A percentile compares a stretch with the other conserved stretches of the same genome.
These are phyloP conservation scores for Camponotus pennsylvanicus DNA, from an alignment of 1,140 invertebrate species.

Conservation along the genomic window DNA sequence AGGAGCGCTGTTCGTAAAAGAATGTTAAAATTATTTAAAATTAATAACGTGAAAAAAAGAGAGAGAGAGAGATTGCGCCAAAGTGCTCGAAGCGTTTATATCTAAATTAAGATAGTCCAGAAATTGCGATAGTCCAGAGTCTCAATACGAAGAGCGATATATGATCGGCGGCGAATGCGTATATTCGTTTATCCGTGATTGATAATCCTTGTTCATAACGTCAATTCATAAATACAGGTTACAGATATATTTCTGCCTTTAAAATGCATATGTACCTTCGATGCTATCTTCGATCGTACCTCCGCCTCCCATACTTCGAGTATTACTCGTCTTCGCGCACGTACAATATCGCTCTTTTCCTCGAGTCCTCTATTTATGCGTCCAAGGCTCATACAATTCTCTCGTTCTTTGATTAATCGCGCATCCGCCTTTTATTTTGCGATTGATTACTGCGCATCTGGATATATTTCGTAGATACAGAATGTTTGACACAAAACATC, in stretches of 20 bases:
- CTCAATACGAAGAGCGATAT: not conserved
- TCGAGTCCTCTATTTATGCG: constrained; percentile 39
- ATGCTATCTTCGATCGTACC: constrained; percentile 57
- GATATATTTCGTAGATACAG: not conserved
- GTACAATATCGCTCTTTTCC: constrained; percentile 41
- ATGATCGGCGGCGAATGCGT: not conserved
- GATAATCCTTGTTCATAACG: constrained; percentile 62
- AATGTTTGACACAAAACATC: constrained; percentile 27
- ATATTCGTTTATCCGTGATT: constrained; percentile 50
- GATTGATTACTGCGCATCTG: constrained; percentile 34
- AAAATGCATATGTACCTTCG: constrained; percentile 55
- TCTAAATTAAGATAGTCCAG: constrained; percentile 31
- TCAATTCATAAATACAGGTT: constrained; percentile 62
- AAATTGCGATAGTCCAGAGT: constrained; percentile 2
- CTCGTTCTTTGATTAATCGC: constrained; percentile 51
- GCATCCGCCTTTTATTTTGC: constrained; percentile 46
- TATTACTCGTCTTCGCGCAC: constrained; percentile 57
- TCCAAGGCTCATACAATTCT: constrained; percentile 39
- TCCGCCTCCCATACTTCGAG: constrained; percentile 45
- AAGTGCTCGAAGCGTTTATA: not conserved
- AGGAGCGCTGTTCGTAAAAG: not conserved
- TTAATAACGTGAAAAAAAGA: not conserved
- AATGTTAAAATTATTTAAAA: not conserved
- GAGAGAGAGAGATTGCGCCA: not conserved
- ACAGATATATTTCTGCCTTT: constrained; percentile 53